These are phyloP conservation scores for Symphodus melops DNA, from an alignment of 2,113 vertebrate species.

Conservation along the genomic window DNA sequence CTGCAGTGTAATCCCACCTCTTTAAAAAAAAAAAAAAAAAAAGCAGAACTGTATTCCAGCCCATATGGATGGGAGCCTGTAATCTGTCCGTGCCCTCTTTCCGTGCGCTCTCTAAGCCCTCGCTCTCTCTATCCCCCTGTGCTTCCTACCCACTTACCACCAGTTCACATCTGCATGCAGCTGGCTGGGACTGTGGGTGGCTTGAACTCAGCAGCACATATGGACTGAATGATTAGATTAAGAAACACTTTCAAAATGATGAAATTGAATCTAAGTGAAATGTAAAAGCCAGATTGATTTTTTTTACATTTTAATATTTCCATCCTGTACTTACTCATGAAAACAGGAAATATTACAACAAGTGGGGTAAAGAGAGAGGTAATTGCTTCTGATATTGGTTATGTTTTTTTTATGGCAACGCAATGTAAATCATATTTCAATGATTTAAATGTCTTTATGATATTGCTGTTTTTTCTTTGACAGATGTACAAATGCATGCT, in stretches of 20 bases:
- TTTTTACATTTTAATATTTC: slow-evolving; percentile 2
- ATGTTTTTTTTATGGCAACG: not conserved
- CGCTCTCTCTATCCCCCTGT: slow-evolving; percentile 12
- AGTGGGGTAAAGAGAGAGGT: slow-evolving; percentile 3
- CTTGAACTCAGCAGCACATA: slow-evolving; percentile 35
- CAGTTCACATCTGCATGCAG: slow-evolving; percentile 68
- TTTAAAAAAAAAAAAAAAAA: slow-evolving; percentile 34
- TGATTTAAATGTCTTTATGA: not conserved
- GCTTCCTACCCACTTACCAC: slow-evolving; percentile 34
- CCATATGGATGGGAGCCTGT: slow-evolving; percentile 76
- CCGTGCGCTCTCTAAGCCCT: slow-evolving; percentile 64
- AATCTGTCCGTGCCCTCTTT: slow-evolving; percentile 83
- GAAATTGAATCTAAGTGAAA: slow-evolving; percentile 1
- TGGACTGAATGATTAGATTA: slow-evolving; percentile 22
- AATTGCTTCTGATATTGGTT: slow-evolving; percentile 39
- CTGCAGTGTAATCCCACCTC: slow-evolving; percentile 67
- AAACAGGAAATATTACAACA: not conserved
- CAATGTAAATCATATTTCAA: slow-evolving; percentile 16
- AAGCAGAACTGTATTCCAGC: slow-evolving; percentile 61
- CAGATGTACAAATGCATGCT: slow-evolving; percentile 7
- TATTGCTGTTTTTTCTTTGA: not conserved
- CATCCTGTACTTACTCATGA: not conserved
- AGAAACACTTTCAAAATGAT: not conserved
- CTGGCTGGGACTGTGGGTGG: slow-evolving; percentile 41
- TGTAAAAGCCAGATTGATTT: not conserved